Base-by-base conservation (phyloP, 2,113 vertebrate species). In the Sorex fumeus region DNA sequence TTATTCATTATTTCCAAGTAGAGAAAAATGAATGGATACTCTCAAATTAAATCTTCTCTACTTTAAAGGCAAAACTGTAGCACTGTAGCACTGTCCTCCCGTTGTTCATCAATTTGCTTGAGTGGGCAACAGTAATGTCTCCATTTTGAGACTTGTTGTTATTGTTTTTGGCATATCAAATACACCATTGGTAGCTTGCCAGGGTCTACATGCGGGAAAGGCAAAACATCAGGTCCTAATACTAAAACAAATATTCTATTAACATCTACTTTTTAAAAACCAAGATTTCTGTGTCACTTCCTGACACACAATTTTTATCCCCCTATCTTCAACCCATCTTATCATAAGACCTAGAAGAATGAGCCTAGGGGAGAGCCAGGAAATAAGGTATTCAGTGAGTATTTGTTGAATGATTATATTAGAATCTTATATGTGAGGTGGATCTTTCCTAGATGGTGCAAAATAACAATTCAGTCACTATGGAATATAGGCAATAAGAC, bases 1-100 rank as follows among this genome's bases (percentile, higher is more conserved):
- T 81, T 71, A 81, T 86, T 85, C 57, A 79, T 60, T 90, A 83
- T 69, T 64, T 96, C 53, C 83, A 90, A 70, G 18, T 50, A 70
- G 36, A 91, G 70, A 84, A 67, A 94, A 92, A 72, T 19, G n/a
- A 71, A 93, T 21, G 4, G 15, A 25, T 67, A 64, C 16, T 47
- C 43, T 92, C 30, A 80, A 53, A 84, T 5, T 13, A 91, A 81
- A 92, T 83, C 32, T 57, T 34, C 11, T 93, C 75, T 79, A 43
- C 47, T 91, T 93, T 81, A 69, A 88, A 90, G 64, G 45, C 25
- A 62, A 91, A 93, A 10, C 21, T 7, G 6, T 11, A 47, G 45
- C 6, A 6, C 45, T 47, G 11, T 11, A n/a, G n/a, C n/a, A n/a
- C n/a, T n/a, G n/a, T n/a, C n/a, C n/a, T n/a, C n/a, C n/a, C n/a